Conservation (phyloP, 1,140 invertebrate species). For the Eurosta solidaginis region DNA sequence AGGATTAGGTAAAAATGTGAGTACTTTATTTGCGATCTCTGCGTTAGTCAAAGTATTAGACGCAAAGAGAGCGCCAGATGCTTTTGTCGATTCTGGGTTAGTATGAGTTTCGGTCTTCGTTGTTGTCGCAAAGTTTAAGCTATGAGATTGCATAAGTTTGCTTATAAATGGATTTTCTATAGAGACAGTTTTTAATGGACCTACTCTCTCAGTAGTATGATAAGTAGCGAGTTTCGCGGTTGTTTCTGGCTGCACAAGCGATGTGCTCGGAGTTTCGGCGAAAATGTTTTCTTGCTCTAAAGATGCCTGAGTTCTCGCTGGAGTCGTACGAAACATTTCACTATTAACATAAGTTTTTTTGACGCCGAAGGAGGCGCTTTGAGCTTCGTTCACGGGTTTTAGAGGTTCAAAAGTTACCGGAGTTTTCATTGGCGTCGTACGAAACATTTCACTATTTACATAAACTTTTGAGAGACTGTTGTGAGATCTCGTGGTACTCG, state of each 20-base stretch:
- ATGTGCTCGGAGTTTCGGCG: background rate
- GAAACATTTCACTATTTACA: conserved; percentile 25
- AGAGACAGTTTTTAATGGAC: no score
- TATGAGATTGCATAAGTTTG: background rate
- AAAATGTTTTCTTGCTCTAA: background rate
- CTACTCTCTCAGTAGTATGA: no score
- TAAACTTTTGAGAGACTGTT: background rate
- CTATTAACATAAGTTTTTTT: conserved; percentile 27
- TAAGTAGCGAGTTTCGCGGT: no score
- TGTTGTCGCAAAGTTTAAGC: no score
- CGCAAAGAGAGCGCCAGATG: background rate
- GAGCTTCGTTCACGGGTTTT: no score
- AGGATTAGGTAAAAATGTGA: background rate
- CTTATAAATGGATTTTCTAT: background rate
- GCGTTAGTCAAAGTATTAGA: background rate
- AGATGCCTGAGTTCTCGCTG: background rate
- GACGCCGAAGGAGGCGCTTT: no score
- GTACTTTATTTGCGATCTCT: background rate
- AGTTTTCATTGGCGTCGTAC: background rate
- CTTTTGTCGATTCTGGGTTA: background rate
- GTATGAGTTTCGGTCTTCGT: background rate
- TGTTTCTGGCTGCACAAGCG: no score
- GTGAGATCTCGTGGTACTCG: no score
- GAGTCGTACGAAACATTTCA: conserved; percentile 6
- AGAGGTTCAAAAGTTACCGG: no score